Evolutionary conservation across 2,113 vertebrate species (phyloP).

Genomic region (Ageneiosus marmoratus): DNA sequence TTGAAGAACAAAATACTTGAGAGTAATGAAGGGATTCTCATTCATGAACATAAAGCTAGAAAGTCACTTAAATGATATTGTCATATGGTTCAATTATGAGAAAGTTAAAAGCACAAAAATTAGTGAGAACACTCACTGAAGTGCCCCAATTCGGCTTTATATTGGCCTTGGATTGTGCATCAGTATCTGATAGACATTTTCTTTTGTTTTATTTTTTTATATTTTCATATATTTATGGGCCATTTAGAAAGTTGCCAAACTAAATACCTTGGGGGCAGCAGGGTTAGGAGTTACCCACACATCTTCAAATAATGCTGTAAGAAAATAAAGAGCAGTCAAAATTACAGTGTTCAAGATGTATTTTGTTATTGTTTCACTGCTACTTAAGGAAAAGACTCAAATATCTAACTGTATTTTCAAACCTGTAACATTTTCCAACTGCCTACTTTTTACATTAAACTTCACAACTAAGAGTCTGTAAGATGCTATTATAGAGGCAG

Average conservation of each 20-base stretch:
- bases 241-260: not conserved
- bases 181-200: not conserved
- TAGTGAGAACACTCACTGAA: not conserved
- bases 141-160: not conserved
- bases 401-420: not conserved
- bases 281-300: conserved; percentile 57
- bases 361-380: not conserved
- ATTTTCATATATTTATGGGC: conserved; percentile 25
- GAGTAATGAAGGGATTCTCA: too few species aligned
- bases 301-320: conserved; percentile 69
- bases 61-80: not conserved
- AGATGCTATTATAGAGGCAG: not conserved
- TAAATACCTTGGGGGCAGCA: conserved; percentile 22
- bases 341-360: not conserved
- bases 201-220: not conserved
- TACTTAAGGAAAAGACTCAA: not conserved
- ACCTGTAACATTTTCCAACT: not conserved
- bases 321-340: conserved; percentile 11
- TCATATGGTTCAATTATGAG: not conserved
- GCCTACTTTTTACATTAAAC: too few species aligned
- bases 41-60: too few species aligned
- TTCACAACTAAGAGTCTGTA: not conserved
- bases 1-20: not conserved
- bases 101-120: too few species aligned
- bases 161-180: not conserved